Evolutionary conservation across 2,797 vertebrate species (phyloP).

Genomic region (Hippocampus kuda): DNA sequence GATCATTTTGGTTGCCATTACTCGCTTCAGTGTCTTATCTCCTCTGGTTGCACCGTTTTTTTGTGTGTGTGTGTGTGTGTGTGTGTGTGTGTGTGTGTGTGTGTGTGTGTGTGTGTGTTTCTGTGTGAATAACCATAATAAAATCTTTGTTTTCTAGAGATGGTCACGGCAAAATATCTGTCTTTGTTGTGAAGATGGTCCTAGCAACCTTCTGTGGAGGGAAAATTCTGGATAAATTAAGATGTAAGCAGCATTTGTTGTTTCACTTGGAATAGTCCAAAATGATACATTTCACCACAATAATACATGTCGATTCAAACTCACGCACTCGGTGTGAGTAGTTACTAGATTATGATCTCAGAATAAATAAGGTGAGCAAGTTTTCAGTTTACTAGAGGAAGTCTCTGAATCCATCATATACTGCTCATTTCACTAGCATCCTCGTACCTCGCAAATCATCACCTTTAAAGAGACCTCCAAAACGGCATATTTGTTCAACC

Average conservation of each 20-base stretch:
- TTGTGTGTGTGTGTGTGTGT: no score
- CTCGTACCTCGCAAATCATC: no score
- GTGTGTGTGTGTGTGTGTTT: not conserved
- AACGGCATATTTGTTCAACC: no score
- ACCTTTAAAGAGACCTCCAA: no score
- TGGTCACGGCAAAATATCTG: constrained; percentile 84
- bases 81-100: no score
- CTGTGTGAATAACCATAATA: constrained; percentile 1
- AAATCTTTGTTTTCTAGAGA: constrained; percentile 71
- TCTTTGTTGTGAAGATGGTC: constrained; percentile 91
- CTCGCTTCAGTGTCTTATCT: not conserved
- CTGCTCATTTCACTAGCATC: no score
- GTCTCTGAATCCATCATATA: no score
- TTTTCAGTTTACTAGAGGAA: no score
- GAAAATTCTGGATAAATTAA: constrained; percentile 97
- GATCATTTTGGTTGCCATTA: not conserved
- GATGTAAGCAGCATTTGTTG: constrained; percentile 78
- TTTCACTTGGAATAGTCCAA: constrained; percentile 12
- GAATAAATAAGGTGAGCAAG: no score
- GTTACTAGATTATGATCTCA: not conserved
- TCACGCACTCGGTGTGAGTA: not conserved
- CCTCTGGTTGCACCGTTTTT: not conserved
- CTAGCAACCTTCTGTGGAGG: constrained; percentile 91
- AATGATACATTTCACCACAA: constrained; percentile 12
- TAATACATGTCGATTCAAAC: constrained; percentile 23